Conservation (phyloP, 2,888 invertebrate species). For the Melanophora roralis region DNA sequence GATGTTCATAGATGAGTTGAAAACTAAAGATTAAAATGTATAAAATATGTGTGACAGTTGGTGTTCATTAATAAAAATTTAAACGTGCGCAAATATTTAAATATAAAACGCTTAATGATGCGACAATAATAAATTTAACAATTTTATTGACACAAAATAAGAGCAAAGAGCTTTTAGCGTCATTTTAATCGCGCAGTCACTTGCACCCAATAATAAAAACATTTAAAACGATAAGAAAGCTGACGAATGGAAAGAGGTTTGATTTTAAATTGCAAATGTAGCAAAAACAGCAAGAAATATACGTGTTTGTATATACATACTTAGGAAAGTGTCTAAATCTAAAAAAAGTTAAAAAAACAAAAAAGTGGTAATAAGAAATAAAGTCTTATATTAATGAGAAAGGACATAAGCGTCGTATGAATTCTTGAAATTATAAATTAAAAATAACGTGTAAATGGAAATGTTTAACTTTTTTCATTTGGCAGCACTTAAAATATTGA, state of each 20-base stretch:
- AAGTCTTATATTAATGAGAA: conserved; percentile 23
- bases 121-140: conserved; percentile 41
- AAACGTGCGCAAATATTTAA: too few species aligned
- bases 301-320: neutral
- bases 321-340: too few species aligned
- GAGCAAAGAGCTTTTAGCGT: conserved; percentile 38
- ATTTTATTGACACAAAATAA: conserved; percentile 54
- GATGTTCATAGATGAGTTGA: neutral
- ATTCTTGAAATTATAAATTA: conserved; percentile 27
- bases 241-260: neutral
- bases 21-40: conserved; percentile 4
- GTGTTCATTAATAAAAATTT: conserved; percentile 57
- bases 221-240: conserved; percentile 43
- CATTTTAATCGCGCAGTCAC: neutral
- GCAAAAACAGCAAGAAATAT: neutral
- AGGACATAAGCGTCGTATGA: neutral
- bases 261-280: neutral
- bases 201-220: conserved; percentile 17
- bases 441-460: too few species aligned
- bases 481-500: too few species aligned
- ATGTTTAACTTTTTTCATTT: too few species aligned
- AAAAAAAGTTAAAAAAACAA: neutral
- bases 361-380: conserved; percentile 15
- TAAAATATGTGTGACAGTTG: conserved; percentile 47
- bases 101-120: conserved; percentile 42